Percentiles rank a stretch among this genome's conserved stretches.
These are phyloP conservation scores for Gymnarchus niloticus DNA, from an alignment of 2,113 vertebrate species.

Conservation along the genomic window DNA sequence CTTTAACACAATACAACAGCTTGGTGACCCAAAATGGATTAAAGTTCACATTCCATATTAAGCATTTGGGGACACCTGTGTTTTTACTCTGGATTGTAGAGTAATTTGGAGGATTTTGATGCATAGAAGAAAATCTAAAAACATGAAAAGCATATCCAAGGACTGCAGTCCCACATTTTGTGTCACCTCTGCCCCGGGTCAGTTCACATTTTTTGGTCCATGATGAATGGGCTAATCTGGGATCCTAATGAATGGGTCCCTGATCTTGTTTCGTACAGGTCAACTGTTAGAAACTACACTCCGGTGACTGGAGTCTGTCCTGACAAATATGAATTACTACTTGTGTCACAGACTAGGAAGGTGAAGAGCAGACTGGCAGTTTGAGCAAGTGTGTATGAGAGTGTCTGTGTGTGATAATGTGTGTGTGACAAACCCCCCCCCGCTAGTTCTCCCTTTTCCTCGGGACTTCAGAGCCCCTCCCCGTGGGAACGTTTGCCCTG, in stretches of 20 bases:
- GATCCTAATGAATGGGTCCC: not conserved
- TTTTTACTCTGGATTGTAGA: not conserved
- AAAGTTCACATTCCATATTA: not conserved
- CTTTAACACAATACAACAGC: not conserved
- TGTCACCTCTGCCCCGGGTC: not conserved
- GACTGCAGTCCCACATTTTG: not conserved
- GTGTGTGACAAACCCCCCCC: slow-evolving; percentile 11
- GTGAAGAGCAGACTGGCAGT: not conserved
- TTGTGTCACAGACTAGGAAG: not conserved
- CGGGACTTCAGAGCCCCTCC: slow-evolving; percentile 41
- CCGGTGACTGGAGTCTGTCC: not conserved
- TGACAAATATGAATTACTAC: not conserved
- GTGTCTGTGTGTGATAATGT: not conserved
- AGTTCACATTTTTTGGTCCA: not conserved
- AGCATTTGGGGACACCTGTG: not conserved
- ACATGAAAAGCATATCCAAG: not conserved
- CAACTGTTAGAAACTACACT: not conserved
- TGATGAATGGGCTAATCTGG: not conserved
- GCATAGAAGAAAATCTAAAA: too few relatives aligned
- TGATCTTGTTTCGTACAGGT: not conserved
- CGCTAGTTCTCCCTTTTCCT: not conserved
- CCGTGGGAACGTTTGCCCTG: slow-evolving; percentile 63
- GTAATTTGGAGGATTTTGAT: not conserved
- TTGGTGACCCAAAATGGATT: not conserved
- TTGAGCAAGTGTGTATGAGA: not conserved